Evolutionary conservation across 1,140 invertebrate species (phyloP).

Genomic region (Nymphalis io): DNA sequence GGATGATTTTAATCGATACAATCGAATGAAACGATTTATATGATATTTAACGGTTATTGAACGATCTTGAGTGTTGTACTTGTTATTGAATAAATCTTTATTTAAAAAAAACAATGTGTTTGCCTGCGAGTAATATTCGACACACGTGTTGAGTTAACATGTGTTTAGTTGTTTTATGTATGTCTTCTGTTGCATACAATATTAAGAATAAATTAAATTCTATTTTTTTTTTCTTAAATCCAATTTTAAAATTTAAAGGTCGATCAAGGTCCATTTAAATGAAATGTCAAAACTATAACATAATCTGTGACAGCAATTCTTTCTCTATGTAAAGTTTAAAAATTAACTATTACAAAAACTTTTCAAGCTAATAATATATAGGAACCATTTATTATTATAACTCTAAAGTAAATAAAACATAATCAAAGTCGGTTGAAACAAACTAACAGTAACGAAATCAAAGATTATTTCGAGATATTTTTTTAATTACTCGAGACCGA

Average conservation of each 20-base stretch:
- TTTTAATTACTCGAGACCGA: neutral
- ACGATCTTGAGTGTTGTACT: constrained; percentile 19
- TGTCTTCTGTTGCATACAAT: too few relatives aligned
- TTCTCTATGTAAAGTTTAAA: too few relatives aligned
- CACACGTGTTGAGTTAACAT: too few relatives aligned
- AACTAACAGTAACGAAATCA: neutral
- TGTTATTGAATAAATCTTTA: neutral
- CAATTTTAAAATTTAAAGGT: too few relatives aligned
- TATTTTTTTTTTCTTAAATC: too few relatives aligned
- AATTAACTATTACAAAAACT: neutral
- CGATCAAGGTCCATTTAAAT: too few relatives aligned
- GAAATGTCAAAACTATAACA: too few relatives aligned
- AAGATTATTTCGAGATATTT: neutral
- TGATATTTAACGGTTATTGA: constrained; percentile 34
- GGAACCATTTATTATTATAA: neutral
- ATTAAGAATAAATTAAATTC: too few relatives aligned
- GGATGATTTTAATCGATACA: constrained; percentile 61
- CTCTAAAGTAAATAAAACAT: neutral
- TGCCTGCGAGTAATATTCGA: too few relatives aligned
- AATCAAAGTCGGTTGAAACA: neutral
- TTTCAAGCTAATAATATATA: neutral
- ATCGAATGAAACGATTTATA: constrained; percentile 62
- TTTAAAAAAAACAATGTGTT: neutral
- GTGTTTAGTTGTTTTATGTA: too few relatives aligned
- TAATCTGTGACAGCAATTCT: too few relatives aligned